These are phyloP conservation scores for Diplosoma virens DNA, from an alignment of 23 tunicate species.

Conservation along the genomic window DNA sequence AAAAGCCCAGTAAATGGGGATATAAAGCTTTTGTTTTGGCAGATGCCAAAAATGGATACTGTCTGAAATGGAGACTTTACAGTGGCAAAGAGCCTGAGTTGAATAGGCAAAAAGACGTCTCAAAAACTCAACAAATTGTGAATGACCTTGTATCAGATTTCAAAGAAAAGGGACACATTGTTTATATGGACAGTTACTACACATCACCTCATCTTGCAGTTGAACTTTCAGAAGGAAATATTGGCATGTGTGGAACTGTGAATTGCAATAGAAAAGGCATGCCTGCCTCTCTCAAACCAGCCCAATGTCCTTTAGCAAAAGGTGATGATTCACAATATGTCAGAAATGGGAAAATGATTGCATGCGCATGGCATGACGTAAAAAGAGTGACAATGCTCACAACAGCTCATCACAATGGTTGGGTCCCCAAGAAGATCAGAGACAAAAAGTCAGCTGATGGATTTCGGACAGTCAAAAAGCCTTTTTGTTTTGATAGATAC, in stretches of 20 bases:
- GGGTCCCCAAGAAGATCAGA: constrained; percentile 19
- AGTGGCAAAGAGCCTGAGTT: constrained; percentile 20
- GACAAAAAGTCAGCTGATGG: constrained; percentile 20
- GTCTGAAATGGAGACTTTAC: constrained; percentile 26
- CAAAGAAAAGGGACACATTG: constrained; percentile 16
- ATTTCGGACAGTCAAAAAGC: constrained; percentile 4
- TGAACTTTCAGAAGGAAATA: constrained; percentile 4
- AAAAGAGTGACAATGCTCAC: constrained; percentile 24
- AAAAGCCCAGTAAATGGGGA: constrained; percentile 26
- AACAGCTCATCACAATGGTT: constrained; percentile 27
- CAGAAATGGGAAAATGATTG: constrained; percentile 5
- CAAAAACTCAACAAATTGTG: constrained; percentile 27
- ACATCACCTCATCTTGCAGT: constrained; percentile 17
- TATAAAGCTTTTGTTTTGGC: constrained; percentile 32
- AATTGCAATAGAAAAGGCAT: constrained; percentile 31
- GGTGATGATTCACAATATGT: constrained; percentile 23
- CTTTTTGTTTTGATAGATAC: constrained; percentile 24
- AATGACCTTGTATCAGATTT: constrained; percentile 15
- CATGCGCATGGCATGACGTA: constrained; percentile 37
- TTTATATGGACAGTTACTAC: constrained; percentile 35
- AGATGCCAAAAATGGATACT: constrained; percentile 31
- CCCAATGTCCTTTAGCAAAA: constrained; percentile 19
- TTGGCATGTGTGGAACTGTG: constrained; percentile 34
- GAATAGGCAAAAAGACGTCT: constrained; percentile 17
- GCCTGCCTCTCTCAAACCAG: constrained; percentile 25